These are phyloP conservation scores for Cottus gobio DNA, from an alignment of 2,113 vertebrate genomes.

Conservation along the genomic window DNA sequence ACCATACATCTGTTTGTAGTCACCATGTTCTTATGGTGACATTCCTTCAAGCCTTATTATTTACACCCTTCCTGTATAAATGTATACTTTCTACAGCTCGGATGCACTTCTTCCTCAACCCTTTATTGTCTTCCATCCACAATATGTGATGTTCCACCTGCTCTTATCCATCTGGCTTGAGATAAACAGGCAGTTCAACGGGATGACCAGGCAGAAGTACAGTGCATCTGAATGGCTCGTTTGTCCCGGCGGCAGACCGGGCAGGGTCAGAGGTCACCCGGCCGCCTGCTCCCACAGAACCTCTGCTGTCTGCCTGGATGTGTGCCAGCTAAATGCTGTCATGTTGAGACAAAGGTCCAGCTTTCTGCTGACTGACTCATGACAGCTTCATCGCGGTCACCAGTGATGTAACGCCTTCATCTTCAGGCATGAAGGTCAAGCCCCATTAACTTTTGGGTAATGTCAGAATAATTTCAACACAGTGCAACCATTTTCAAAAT, in stretches of 20 bases:
- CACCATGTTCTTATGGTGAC: constrained; percentile 21
- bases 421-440: constrained; percentile 28
- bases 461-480: constrained; percentile 16
- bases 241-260: constrained; percentile 74
- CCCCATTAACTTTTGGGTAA: constrained; percentile 25
- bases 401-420: constrained; percentile 58
- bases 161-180: constrained; percentile 6
- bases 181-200: constrained; percentile 33
- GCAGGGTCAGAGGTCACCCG: constrained; percentile 69
- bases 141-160: constrained; percentile 11
- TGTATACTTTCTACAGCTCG: constrained; percentile 9
- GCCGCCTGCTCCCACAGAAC: constrained; percentile 63
- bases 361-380: constrained; percentile 68
- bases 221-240: constrained; percentile 61
- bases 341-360: constrained; percentile 65
- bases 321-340: constrained; percentile 67
- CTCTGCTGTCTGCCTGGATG: constrained; percentile 68
- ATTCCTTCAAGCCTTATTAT: constrained; percentile 40
- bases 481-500: background rate
- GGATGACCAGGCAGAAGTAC: constrained; percentile 37
- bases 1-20: constrained; percentile 44
- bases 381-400: constrained; percentile 65
- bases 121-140: background rate
- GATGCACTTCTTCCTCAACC: background rate
- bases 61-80: constrained; percentile 18